Percentiles rank a stretch among this genome's conserved stretches.
These are phyloP conservation scores for Melopsittacus undulatus DNA, from an alignment of 2,797 vertebrate genomes.

Conservation along the genomic window DNA sequence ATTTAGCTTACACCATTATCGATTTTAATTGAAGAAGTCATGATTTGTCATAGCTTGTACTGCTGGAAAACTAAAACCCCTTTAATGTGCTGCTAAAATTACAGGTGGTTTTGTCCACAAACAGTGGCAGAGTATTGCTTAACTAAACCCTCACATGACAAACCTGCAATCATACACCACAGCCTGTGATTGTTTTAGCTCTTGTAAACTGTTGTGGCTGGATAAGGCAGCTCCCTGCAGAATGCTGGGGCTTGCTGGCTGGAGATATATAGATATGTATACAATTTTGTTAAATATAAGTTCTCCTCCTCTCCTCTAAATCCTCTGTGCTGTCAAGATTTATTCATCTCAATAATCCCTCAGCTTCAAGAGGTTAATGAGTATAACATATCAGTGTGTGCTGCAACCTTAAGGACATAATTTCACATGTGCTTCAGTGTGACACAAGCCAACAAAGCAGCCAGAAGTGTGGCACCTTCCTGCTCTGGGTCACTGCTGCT, in stretches of 20 bases:
- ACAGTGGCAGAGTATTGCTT: background rate
- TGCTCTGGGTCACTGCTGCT: background rate
- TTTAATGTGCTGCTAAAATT: background rate
- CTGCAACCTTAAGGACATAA: background rate
- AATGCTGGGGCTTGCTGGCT: background rate
- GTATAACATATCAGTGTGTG: background rate
- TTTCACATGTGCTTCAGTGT: fast-evolving
- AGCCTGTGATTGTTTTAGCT: background rate
- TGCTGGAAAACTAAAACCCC: background rate
- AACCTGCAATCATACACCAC: background rate
- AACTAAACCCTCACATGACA: background rate
- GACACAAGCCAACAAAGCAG: background rate
- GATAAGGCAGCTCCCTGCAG: background rate
- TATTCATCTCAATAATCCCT: background rate
- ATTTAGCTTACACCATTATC: background rate
- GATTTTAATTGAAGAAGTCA: slow-evolving; percentile 48
- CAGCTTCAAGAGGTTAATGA: background rate
- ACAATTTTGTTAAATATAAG: background rate
- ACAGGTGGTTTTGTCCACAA: background rate
- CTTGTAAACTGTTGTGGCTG: background rate
- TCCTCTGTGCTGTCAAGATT: background rate
- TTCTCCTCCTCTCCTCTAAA: background rate
- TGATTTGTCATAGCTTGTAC: background rate
- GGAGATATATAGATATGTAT: background rate
- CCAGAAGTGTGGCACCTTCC: background rate